These are phyloP conservation scores for Timandra comae DNA, from an alignment of 2,888 invertebrate genomes.

Conservation along the genomic window DNA sequence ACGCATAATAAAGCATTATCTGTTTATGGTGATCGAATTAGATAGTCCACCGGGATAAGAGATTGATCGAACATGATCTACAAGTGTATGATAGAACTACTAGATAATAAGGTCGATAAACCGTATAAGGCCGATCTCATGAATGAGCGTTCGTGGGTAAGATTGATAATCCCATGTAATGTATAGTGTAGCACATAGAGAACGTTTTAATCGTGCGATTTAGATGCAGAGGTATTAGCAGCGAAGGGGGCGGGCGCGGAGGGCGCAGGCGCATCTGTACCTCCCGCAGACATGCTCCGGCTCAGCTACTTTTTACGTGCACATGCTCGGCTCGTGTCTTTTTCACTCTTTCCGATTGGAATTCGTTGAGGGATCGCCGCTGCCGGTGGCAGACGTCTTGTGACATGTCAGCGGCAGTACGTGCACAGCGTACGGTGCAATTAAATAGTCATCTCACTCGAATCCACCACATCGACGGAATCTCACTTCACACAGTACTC, in stretches of 20 bases:
- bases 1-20: constrained; percentile 10
- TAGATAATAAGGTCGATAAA: constrained; percentile 19
- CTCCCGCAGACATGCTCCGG: constrained; percentile 61
- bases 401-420: constrained; percentile 68
- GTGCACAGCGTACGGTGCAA: constrained; percentile 70
- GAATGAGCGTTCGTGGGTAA: constrained; percentile 36
- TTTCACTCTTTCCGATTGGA: constrained; percentile 74
- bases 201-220: constrained; percentile 50
- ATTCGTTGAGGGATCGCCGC: constrained; percentile 73
- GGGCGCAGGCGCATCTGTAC: constrained; percentile 38
- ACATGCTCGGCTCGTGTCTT: constrained; percentile 73
- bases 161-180: constrained; percentile 33
- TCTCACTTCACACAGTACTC: constrained; percentile 42
- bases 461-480: constrained; percentile 40
- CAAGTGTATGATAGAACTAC: constrained; percentile 16
- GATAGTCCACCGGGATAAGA: constrained; percentile 17
- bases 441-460: constrained; percentile 63
- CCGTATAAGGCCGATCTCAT: constrained; percentile 23
- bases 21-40: constrained; percentile 11
- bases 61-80: constrained; percentile 18
- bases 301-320: constrained; percentile 62
- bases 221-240: constrained; percentile 35
- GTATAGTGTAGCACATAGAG: constrained; percentile 31
- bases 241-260: constrained; percentile 28
- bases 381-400: constrained; percentile 75